Percentiles rank a stretch among this genome's conserved stretches.
These are phyloP conservation scores for Xestia rhomboidea DNA, from an alignment of 2,888 invertebrate genomes.

Conservation along the genomic window DNA sequence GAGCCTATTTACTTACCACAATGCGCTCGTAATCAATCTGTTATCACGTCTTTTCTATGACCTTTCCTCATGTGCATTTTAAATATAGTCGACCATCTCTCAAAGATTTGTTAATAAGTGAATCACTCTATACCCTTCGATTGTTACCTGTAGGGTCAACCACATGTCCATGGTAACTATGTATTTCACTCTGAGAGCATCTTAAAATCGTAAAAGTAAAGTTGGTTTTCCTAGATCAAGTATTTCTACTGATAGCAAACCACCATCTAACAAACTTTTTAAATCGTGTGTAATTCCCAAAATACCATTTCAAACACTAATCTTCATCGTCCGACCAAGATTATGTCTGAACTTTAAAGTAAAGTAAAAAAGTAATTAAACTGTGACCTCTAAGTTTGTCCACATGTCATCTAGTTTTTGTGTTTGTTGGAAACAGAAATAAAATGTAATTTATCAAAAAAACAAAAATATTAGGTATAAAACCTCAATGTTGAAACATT, in stretches of 20 bases:
- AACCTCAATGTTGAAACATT: no score
- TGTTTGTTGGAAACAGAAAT: background rate
- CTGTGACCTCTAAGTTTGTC: background rate
- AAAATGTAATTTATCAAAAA: no score
- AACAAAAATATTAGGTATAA: no score
- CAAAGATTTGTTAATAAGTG: conserved; percentile 7
- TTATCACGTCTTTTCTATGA: background rate
- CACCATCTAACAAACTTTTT: background rate
- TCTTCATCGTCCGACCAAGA: background rate
- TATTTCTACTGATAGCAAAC: background rate
- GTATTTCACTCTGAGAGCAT: background rate
- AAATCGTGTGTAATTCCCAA: background rate
- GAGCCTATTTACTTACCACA: background rate
- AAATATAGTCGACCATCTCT: background rate
- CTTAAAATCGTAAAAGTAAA: background rate
- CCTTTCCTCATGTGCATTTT: conserved; percentile 26
- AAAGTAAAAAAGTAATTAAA: background rate
- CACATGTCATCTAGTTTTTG: background rate
- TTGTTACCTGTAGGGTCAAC: conserved; percentile 7
- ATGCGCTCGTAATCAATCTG: background rate
- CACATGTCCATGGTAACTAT: background rate
- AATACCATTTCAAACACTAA: background rate
- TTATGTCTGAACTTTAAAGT: background rate
- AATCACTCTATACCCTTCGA: conserved; percentile 24
- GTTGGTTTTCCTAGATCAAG: background rate